A percentile compares a stretch with the other conserved stretches of the same genome.
Conservation (phyloP, 2,888 invertebrate species). For the Melinaea menophilus region DNA sequence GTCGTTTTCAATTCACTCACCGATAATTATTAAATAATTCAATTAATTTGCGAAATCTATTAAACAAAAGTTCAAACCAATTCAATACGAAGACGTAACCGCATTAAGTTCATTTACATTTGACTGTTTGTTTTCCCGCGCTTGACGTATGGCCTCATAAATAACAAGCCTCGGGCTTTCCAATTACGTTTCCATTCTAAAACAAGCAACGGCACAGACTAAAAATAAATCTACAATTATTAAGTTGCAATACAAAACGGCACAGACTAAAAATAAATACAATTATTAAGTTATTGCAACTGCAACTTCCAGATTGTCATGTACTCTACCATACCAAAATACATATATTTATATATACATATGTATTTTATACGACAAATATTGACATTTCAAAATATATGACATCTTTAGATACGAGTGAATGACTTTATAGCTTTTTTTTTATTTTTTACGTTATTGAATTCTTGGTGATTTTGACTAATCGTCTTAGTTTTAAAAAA, state of each 20-base stretch:
- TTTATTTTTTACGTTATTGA: background rate
- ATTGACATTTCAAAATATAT: too few relatives aligned
- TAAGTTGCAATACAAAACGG: constrained; percentile 8
- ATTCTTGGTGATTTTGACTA: constrained; percentile 37
- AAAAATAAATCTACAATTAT: constrained; percentile 12
- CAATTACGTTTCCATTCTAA: constrained; percentile 49
- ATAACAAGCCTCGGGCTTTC: constrained; percentile 58
- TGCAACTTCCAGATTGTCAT: background rate
- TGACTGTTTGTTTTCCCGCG: constrained; percentile 54
- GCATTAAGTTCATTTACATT: constrained; percentile 43
- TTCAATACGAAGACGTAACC: constrained; percentile 27
- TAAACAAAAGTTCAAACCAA: background rate
- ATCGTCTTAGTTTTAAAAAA: constrained; percentile 53
- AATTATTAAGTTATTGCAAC: constrained; percentile 9
- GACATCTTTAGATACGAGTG: too few relatives aligned
- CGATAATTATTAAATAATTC: background rate
- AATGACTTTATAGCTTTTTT: background rate
- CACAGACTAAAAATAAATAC: constrained; percentile 10
- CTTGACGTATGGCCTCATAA: constrained; percentile 64
- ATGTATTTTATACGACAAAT: too few relatives aligned
- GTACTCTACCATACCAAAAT: too few relatives aligned
- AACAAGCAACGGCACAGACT: constrained; percentile 9
- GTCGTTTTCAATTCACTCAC: too few relatives aligned
- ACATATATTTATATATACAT: too few relatives aligned
- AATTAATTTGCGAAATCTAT: background rate